phyloP scores from a whole-genome alignment of 1,140 invertebrate genomes.

The Halictus rubicundus region DNA sequence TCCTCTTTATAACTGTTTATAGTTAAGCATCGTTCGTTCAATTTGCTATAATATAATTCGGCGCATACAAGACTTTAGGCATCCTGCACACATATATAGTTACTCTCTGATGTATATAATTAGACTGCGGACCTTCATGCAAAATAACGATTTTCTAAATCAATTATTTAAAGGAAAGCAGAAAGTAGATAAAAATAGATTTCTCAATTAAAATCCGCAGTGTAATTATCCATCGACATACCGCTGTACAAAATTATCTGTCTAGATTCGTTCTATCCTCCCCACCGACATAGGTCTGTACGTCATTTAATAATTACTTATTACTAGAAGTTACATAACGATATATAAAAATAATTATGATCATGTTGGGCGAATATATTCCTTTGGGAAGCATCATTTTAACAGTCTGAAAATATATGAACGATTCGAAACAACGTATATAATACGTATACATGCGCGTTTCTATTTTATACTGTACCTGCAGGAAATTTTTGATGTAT shows the following conservation, averaged over 20 bases:
- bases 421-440: neutral
- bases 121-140: neutral
- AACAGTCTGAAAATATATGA: constrained; percentile 16
- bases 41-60: neutral
- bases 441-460: neutral
- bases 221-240: neutral
- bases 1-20: neutral
- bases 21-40: neutral
- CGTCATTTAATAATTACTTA: neutral
- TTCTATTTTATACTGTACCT: constrained; percentile 18
- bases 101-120: constrained; percentile 4
- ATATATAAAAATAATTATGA: constrained; percentile 40
- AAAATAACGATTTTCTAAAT: no score
- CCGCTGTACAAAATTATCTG: constrained; percentile 22
- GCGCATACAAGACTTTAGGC: neutral
- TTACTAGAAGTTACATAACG: neutral
- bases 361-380: neutral
- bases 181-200: no score
- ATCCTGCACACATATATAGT: constrained; percentile 9
- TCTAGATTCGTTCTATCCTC: constrained; percentile 4
- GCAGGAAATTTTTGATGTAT: constrained; percentile 19
- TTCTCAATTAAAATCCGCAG: no score
- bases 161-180: no score
- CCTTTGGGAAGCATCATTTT: constrained; percentile 4
- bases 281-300: neutral